Base-by-base conservation (phyloP, 1,140 invertebrate genomes). In the Sminthurinus signatus region DNA sequence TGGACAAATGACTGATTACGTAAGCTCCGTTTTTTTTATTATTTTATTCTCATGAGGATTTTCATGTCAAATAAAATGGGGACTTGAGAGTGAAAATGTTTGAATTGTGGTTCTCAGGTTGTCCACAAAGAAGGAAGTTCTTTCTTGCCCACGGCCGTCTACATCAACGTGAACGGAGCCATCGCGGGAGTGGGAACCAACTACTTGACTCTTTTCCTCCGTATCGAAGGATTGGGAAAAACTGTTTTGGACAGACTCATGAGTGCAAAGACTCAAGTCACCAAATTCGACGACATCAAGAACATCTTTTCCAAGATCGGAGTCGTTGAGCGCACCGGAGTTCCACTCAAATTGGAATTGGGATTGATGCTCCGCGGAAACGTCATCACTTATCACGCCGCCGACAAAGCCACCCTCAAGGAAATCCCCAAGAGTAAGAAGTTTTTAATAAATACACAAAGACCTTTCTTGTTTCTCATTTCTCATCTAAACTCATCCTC, bases 151-250 rank as follows among this genome's bases (percentile, higher is more conserved):
- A 59, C 21, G 10, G 42, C 63, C 44, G 15, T 62, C n/a, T 68
- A 66, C 64, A 2, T 68, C 19, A 56, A 64, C 32, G 39, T 71
- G 25, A 63, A 68, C 23, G 70, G 70, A 43, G 50, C 46, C 31
- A 52, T 67, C 43, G 70, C 66, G 57, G 70, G 70, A 39, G 68
- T 50, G 39, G 61, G 64, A 59, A 64, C 60, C 43, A 21, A 29
- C n/a, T 71, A 71, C 62, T 29, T 68, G 4, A 44, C 60, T 51
- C 62, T 65, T n/a, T 71, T 68, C 61, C 21, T 68, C 60, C 70
- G 70, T 62, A 28, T 68, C 28, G 70, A 71, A 64, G 70, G 70
- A 52, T 21, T 71, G 28, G 70, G 70, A 23, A 68, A 68, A 43
- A 46, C 70, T 27, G 19, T 68, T 50, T 31, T 55, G 42, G 21